Evolutionary conservation across 2,797 vertebrate genomes (phyloP), one percentile per base, ranked within the genome.

Genomic region (Sebastolobus alascanus): DNA sequence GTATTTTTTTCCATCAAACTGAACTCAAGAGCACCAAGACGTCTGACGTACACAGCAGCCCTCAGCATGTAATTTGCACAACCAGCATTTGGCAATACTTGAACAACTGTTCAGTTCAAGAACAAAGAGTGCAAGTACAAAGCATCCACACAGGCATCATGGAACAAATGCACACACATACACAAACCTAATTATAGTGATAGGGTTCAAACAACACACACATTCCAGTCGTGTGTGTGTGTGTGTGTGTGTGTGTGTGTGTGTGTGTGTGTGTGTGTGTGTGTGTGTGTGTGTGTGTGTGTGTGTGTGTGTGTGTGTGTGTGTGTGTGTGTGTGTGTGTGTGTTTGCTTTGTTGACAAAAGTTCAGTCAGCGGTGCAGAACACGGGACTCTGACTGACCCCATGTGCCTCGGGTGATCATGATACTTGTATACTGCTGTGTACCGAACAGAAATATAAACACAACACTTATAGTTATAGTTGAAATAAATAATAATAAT

Each of bases 181-280:
- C 75, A 59, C 76, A 70, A 35, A 58, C 61, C 80, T 90, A 88
- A 90, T 91, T 90, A 89, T 90, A 89, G 87, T 63, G 78, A 86
- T 56, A 37, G 79, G 80, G 66, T 84, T 90, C 88, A 88, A 87
- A 90, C 87, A 73, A 75, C 46, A 85, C 31, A 71, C 10, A 25
- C 87, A 83, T 87, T 91, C 77, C 83, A 59, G 58, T 50, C 10
- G 73, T 8, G 65, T 27, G 35, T 68, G 72, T 60, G 76, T 27
- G 25, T 43, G 40, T 22, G 54, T 29, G 52, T 37, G 69, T 56
- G 64, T 37, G 8, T 20, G 31, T 61, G 29, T 33, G 58, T n/a
- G 31, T 4, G 59, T 14, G 40, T 43, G 16, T 18, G 16, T 7
- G 46, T 20, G 67, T 27, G 69, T 67, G 38, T 29, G 67, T 46